Base-by-base conservation (phyloP, 2,888 invertebrate genomes). In the Philonicus albiceps region DNA sequence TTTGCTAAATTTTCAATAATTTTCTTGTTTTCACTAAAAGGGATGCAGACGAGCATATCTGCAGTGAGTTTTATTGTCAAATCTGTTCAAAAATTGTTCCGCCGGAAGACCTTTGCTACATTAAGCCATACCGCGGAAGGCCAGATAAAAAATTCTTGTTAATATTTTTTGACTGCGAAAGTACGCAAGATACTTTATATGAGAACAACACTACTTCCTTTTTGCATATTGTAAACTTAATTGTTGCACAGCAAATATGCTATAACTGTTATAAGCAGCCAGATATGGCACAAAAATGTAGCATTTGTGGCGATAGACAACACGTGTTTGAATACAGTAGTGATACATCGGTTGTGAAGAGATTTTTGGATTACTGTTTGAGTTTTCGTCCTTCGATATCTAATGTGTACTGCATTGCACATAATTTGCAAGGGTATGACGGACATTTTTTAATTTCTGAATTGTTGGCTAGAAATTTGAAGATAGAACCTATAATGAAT, bases 391-490 rank as follows among this genome's bases (percentile, higher is more conserved):
- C 73, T 5, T 73, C n/a, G 31, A 74, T 74, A 27, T 2, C 30
- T 11, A 74, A 31, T 74, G 74, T 74, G 74, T 74, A n/a, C 74
- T 74, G 74, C 16, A 74, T 74, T 6, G 85, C 85, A 22, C 74
- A 85, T 74, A 85, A 85, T 74, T 74, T 30, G 30, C 74, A 85
- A 5, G 74, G 74, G 74, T 74, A 40, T 53, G 75, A 85, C 30
- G 74, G 85, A 2, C 74, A 74, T 27, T 85, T 85, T 43, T 19
- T 85, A 27, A 85, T 85, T 72, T 73, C 85, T 7, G 85, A 85
- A 37, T 13, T 72, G 22, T 19, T 85, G 73, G 37, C 34, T 72
- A 85, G 34, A 85, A 72, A 85, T 72, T 73, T 85, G 16, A 85
- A 72, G 37, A 85, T 73, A 37, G 40, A 85, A 0, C 85, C 85